Base-by-base conservation (phyloP, 2,797 vertebrate species). In the Pitangus sulphuratus region DNA sequence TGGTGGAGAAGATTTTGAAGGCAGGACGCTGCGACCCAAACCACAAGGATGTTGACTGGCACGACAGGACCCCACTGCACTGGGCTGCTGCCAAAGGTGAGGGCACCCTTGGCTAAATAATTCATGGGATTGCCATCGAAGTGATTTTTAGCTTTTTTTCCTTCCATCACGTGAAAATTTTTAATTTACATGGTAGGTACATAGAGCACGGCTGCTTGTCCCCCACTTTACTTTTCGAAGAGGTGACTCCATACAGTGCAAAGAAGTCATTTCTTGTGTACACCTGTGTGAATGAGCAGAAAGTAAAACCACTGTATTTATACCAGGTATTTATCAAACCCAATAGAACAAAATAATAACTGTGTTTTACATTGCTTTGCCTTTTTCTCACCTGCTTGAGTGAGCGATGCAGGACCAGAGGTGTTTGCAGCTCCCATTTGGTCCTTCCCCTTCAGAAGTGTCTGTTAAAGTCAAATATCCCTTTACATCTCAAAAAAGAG, bases 51-150 rank as follows among this genome's bases (percentile, higher is more conserved):
- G 24, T 92, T 0, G 98, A 99, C 96, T 99, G 99, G 99, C 98
- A 98, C 45, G 96, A 97, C 95, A 98, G 98, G 96, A 99, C 99
- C 0, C 98, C 99, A 0, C 98, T 99, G 25, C 99, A 99, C 97
- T 99, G 99, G 99, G 99, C 99, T 12, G 98, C 99, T 25, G 98
- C 98, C 14, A 98, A 95, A 98, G 99, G 99, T 99, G 92, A 90
- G 74, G 30, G 9, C 21, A 45, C 12, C 19, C 24, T 40, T 7
- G 61, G 24, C 45, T 42, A 40, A 81, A 85, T 39, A 47, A 35
- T 44, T 28, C 16, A 20, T 61, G 24, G 13, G 2, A 15, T 54
- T 70, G 15, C 14, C 35, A 22, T 18, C 40, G 11, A 69, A 69
- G 17, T 33, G 30, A 8, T 62, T 40, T 89, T 83, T 42, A 44